phyloP scores from a whole-genome alignment of 2,113 vertebrate species.

The Gobiocypris rarus region DNA sequence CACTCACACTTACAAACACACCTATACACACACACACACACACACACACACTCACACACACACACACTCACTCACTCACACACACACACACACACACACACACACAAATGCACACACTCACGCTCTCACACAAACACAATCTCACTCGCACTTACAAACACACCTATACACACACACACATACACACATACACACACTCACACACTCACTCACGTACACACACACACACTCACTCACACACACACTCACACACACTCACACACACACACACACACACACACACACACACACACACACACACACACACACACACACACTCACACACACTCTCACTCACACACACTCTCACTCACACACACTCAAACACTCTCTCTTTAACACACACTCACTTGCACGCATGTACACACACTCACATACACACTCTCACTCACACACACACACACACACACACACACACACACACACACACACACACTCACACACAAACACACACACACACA shows the following conservation, averaged over 20 bases:
- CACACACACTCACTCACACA: neutral
- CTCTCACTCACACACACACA: neutral
- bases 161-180: neutral
- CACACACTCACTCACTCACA: conserved; percentile 1
- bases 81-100: too few species aligned
- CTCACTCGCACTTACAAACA: neutral
- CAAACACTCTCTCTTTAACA: neutral
- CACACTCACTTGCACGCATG: neutral
- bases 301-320: neutral
- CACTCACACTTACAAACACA: neutral
- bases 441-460: neutral
- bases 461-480: neutral
- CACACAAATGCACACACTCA: neutral
- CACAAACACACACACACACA: neutral
- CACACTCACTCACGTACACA: neutral
- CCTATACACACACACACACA: neutral
- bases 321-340: neutral
- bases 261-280: neutral
- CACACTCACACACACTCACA: neutral
- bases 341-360: conserved; percentile 1
- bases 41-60: neutral
- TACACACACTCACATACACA: neutral
- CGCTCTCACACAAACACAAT: neutral
- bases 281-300: neutral
- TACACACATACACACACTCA: neutral